Base-by-base conservation (phyloP, 2,888 invertebrate genomes). In the Fragum sueziense region DNA sequence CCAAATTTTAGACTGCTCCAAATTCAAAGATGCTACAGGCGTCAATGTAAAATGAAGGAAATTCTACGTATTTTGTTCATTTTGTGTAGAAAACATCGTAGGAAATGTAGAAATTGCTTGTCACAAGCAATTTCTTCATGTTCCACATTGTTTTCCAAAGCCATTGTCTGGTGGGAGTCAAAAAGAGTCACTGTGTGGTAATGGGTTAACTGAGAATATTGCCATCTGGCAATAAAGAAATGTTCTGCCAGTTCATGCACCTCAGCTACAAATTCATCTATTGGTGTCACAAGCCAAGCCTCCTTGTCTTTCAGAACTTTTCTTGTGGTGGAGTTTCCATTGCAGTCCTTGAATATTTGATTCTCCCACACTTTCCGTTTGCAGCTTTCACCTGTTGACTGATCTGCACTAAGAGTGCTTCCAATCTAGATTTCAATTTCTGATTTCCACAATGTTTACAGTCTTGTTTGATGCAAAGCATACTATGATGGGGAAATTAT, bases 141-240 rank as follows among this genome's bases (percentile, higher is more conserved):
- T 20, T 20, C n/a, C n/a, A n/a, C n/a, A n/a, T n/a, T n/a, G n/a
- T n/a, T n/a, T n/a, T n/a, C n/a, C n/a, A n/a, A n/a, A n/a, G n/a
- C n/a, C n/a, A n/a, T n/a, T n/a, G n/a, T n/a, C n/a, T n/a, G n/a
- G n/a, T n/a, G n/a, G n/a, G n/a, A n/a, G n/a, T n/a, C n/a, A n/a
- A n/a, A n/a, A n/a, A n/a, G n/a, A n/a, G n/a, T n/a, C n/a, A n/a
- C n/a, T n/a, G n/a, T n/a, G n/a, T n/a, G n/a, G n/a, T n/a, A n/a
- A n/a, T n/a, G n/a, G n/a, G n/a, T n/a, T 20, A 74, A 78, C 29
- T 70, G 62, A 1, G 20, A 70, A 2, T 57, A 31, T 11, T 78
- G 78, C 78, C 73, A 78, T n/a, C 7, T 4, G 0, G 78, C 78
- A 57, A 65, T 33, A 70, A 74, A 78, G 9, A 74, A n/a, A 54